A percentile compares a stretch with the other conserved stretches of the same genome.
Evolutionary conservation across 1,140 invertebrate species (phyloP).

Genomic region (Drosophila punjabiensis): DNA sequence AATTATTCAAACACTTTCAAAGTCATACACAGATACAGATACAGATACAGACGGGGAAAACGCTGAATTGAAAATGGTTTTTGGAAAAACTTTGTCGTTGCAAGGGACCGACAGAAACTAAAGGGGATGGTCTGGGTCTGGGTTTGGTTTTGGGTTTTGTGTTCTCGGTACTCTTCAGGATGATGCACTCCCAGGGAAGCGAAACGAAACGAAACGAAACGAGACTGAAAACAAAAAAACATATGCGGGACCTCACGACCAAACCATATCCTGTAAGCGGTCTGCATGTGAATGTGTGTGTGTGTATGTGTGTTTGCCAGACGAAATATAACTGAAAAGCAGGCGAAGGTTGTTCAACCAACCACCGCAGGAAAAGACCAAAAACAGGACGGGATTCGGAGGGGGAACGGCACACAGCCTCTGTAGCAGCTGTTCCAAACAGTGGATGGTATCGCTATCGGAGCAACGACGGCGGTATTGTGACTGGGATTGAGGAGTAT

Average conservation of each 20-base stretch:
- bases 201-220: constrained; percentile 61
- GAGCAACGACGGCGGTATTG: background rate
- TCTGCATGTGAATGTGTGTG: constrained; percentile 13
- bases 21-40: constrained; percentile 66
- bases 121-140: constrained; percentile 20
- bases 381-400: constrained; percentile 26
- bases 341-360: constrained; percentile 81
- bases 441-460: constrained; percentile 53
- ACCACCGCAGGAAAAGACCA: constrained; percentile 44
- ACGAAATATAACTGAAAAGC: constrained; percentile 79
- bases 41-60: constrained; percentile 43
- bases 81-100: constrained; percentile 46
- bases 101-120: constrained; percentile 16
- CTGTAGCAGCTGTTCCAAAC: constrained; percentile 60
- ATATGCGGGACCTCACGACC: constrained; percentile 70
- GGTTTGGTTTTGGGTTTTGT: too few species aligned
- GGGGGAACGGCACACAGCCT: constrained; percentile 24
- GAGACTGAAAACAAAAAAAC: constrained; percentile 62
- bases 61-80: constrained; percentile 41
- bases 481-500: constrained; percentile 12
- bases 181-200: constrained; percentile 63
- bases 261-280: constrained; percentile 71
- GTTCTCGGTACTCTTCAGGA: constrained; percentile 19
- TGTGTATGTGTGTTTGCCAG: constrained; percentile 45
- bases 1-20: constrained; percentile 82